These are phyloP conservation scores for Microtus oregoni DNA, from an alignment of 2,113 vertebrate species.

Conservation along the genomic window DNA sequence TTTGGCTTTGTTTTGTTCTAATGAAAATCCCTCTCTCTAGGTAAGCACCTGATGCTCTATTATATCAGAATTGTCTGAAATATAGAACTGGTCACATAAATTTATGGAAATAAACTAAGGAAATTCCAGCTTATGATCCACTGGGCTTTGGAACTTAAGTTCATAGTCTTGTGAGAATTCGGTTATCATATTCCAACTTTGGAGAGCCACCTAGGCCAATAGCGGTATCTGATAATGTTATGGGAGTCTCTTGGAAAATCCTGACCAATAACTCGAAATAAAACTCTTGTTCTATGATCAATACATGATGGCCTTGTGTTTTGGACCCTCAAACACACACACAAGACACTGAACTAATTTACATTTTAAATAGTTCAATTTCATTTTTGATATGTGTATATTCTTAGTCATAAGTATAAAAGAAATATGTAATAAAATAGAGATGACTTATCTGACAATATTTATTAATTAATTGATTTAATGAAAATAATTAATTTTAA, in stretches of 20 bases:
- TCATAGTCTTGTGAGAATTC: background rate
- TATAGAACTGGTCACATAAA: background rate
- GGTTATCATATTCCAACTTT: background rate
- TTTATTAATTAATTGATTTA: background rate
- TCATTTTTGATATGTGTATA: background rate
- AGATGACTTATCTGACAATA: background rate
- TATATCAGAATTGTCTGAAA: background rate
- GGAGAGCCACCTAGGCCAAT: background rate
- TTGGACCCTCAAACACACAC: background rate
- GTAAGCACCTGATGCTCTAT: background rate
- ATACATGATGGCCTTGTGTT: background rate
- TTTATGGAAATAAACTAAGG: background rate
- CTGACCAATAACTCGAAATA: background rate
- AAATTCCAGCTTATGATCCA: background rate
- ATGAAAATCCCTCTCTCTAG: accelerated
- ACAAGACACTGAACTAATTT: background rate
- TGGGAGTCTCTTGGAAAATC: background rate
- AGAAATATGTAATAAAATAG: background rate
- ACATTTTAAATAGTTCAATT: background rate
- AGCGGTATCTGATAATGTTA: background rate
- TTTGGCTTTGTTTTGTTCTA: slow-evolving; percentile 18
- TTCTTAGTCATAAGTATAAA: background rate
- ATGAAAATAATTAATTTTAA: background rate
- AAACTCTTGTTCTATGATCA: too few species aligned
- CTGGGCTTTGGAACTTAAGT: too few species aligned